phyloP scores from a whole-genome alignment of 2,888 invertebrate species.

The Lithophane leautieri region DNA sequence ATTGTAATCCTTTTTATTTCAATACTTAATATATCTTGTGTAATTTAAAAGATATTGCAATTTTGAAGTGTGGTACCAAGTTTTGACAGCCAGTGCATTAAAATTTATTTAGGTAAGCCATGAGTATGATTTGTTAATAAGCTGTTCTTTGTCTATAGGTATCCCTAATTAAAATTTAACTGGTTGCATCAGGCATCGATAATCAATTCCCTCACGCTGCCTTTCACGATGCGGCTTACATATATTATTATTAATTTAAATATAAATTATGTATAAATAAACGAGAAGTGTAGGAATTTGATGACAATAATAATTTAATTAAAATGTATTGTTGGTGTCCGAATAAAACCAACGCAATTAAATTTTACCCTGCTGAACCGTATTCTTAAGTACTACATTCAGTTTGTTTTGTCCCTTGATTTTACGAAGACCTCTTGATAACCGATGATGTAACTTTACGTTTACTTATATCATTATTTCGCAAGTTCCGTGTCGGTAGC shows the following conservation, averaged over 20 bases:
- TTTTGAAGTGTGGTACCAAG: no score
- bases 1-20: no score
- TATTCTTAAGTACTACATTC: constrained; percentile 9
- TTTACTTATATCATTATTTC: constrained; percentile 24
- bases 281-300: constrained; percentile 15
- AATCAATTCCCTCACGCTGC: constrained; percentile 12
- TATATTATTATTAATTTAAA: constrained; percentile 38
- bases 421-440: constrained; percentile 27
- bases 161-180: constrained; percentile 5
- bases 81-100: no score
- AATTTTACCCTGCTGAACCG: constrained; percentile 6
- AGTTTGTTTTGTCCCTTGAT: constrained; percentile 26
- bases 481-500: constrained; percentile 27
- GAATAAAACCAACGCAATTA: constrained; percentile 10
- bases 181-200: constrained; percentile 20
- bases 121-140: neutral
- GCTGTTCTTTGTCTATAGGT: neutral
- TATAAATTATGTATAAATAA: constrained; percentile 31
- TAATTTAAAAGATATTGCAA: no score
- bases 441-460: constrained; percentile 33
- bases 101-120: no score
- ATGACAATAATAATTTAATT: constrained; percentile 30
- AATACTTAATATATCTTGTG: no score
- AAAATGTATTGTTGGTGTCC: constrained; percentile 5
- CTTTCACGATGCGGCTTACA: constrained; percentile 14